Base-by-base conservation (phyloP, 2,113 vertebrate genomes). In the Semnopithecus entellus region DNA sequence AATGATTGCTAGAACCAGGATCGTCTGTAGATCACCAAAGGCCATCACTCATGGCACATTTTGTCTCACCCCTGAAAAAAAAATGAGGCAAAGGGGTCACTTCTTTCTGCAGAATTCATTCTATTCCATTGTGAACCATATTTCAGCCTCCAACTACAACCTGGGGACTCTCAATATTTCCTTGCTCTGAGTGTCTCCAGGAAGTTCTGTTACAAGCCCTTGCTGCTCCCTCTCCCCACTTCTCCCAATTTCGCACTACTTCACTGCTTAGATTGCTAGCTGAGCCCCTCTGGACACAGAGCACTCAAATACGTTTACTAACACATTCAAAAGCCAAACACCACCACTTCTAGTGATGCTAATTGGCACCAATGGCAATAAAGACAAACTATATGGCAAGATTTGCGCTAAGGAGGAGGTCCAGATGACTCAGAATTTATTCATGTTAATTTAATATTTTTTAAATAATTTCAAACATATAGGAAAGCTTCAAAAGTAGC, bases 391-490 rank as follows among this genome's bases (percentile, higher is more conserved):
- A 4, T 38, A n/a, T 20, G 17, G 55, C 12, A 80, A 40, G 55
- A 91, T 30, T 83, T 90, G 16, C 8, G 52, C 76, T 73, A 59
- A 95, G 2, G 10, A 94, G 40, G 30, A 84, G 12, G 50, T 76
- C 40, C 10, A 94, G 27, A 82, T 68, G 25, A 88, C 73, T 88
- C 12, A 59, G 48, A 82, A 88, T 92, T 85, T 75, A 59, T 16
- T 82, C 75, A 13, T n/a, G 16, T 73, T 94, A 80, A 59, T 66
- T 78, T 83, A 40, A 55, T 35, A 64, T 79, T 72, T 66, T 86
- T 86, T 23, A 93, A 96, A 88, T 66, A 82, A 85, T 59, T 76
- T 95, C 48, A 52, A 82, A 40, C 3, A 48, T 91, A 92, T 3
- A 94, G 30, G 88, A 85, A 92, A 87, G 1, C 23, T 57, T 92